Conservation (phyloP, 2,888 invertebrate genomes). For the Catotricha subobsoleta region DNA sequence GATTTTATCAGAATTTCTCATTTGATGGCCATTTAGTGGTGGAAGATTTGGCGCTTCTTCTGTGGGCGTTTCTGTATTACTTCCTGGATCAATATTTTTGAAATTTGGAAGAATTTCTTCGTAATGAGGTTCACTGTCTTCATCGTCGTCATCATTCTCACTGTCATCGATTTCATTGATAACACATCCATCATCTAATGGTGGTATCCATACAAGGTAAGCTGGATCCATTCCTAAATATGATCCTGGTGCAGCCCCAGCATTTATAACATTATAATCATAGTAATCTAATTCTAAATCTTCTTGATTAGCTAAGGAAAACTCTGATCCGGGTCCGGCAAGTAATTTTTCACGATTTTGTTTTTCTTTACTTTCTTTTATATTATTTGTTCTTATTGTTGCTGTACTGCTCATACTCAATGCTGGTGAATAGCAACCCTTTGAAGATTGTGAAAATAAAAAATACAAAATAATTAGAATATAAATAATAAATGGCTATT, state of each 20-base stretch:
- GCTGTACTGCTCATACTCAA: constrained; percentile 47
- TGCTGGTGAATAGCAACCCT: constrained; percentile 59
- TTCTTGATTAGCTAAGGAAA: constrained; percentile 52
- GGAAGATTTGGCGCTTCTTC: constrained; percentile 33
- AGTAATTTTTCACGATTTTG: constrained; percentile 52
- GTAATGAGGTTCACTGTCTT: constrained; percentile 16
- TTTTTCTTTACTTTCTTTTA: constrained; percentile 62
- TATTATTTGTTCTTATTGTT: constrained; percentile 43
- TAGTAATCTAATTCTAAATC: constrained; percentile 77
- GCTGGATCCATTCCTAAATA: constrained; percentile 81
- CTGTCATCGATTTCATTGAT: constrained; percentile 39
- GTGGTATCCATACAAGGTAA: constrained; percentile 74
- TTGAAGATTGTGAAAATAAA: constrained; percentile 7
- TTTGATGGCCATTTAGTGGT: constrained; percentile 19
- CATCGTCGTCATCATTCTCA: constrained; percentile 34
- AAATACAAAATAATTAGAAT: background rate
- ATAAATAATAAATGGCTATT: background rate
- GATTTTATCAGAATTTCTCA: constrained; percentile 21
- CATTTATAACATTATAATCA: constrained; percentile 73
- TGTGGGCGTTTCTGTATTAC: constrained; percentile 49
- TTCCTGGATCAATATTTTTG: constrained; percentile 38
- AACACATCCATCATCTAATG: constrained; percentile 53
- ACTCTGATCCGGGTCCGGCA: constrained; percentile 52
- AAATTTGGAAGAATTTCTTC: constrained; percentile 33
- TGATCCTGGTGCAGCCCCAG: constrained; percentile 67